phyloP scores from a whole-genome alignment of 2,797 vertebrate species.

The Macrochelys suwanniensis region DNA sequence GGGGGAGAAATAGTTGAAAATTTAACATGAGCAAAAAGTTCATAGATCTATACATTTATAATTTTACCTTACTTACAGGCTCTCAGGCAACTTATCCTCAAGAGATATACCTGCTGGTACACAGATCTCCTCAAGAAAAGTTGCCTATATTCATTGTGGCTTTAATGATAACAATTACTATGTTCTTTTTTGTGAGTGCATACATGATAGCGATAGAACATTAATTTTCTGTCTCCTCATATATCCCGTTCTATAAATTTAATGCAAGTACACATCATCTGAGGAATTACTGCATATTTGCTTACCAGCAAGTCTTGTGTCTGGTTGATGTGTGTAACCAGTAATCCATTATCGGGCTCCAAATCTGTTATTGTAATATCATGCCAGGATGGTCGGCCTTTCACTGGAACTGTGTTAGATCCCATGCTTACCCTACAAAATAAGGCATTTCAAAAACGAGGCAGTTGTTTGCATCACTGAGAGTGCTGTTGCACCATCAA shows the following conservation, averaged over 20 bases:
- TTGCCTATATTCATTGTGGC: background rate
- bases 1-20: background rate
- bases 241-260: background rate
- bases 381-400: conserved; percentile 1
- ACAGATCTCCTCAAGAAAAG: background rate
- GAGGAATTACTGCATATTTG: background rate
- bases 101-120: background rate
- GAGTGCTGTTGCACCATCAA: background rate
- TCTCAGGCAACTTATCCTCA: background rate
- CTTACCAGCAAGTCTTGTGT: conserved; percentile 80
- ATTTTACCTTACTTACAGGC: background rate
- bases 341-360: conserved; percentile 70
- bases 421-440: conserved; percentile 55
- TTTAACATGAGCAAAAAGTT: background rate
- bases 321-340: conserved; percentile 72
- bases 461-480: background rate
- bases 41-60: background rate
- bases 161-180: background rate
- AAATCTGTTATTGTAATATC: background rate
- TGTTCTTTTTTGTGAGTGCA: background rate
- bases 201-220: background rate
- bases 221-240: background rate
- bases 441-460: background rate
- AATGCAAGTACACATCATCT: background rate
- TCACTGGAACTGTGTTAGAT: background rate